Conservation (phyloP, 2,888 invertebrate species). For the Tyria jacobaeae region DNA sequence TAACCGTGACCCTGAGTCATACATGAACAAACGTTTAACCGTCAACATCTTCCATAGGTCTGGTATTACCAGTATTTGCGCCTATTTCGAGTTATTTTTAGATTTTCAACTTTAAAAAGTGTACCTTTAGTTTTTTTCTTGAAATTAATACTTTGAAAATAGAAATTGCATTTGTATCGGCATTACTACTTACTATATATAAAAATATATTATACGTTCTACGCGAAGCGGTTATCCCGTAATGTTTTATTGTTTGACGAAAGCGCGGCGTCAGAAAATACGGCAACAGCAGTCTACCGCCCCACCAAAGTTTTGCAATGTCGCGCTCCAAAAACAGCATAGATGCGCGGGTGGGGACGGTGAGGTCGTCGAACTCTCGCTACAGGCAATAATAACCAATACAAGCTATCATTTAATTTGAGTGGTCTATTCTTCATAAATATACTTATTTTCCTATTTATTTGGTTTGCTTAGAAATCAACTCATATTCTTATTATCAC, state of each 20-base stretch:
- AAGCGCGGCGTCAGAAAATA: conserved; percentile 8
- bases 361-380: conserved; percentile 73
- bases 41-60: too few species aligned
- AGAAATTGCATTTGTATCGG: background rate
- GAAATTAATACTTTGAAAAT: background rate
- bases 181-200: background rate
- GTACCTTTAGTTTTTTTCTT: background rate
- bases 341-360: conserved; percentile 68
- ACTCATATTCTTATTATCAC: background rate
- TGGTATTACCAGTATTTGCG: too few species aligned
- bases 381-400: conserved; percentile 66
- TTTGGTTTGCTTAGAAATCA: background rate
- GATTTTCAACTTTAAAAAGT: background rate
- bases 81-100: too few species aligned
- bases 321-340: conserved; percentile 77
- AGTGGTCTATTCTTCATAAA: conserved; percentile 37
- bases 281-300: conserved; percentile 34
- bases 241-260: conserved; percentile 1
- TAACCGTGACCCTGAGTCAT: too few species aligned
- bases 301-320: conserved; percentile 66
- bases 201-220: background rate
- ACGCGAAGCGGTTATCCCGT: background rate
- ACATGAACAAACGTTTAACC: too few species aligned
- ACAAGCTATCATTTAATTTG: conserved; percentile 49
- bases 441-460: background rate